Evolutionary conservation across 2,888 invertebrate genomes (phyloP), one percentile per base, ranked within the genome.

Genomic region (Pantelozetes paolii): DNA sequence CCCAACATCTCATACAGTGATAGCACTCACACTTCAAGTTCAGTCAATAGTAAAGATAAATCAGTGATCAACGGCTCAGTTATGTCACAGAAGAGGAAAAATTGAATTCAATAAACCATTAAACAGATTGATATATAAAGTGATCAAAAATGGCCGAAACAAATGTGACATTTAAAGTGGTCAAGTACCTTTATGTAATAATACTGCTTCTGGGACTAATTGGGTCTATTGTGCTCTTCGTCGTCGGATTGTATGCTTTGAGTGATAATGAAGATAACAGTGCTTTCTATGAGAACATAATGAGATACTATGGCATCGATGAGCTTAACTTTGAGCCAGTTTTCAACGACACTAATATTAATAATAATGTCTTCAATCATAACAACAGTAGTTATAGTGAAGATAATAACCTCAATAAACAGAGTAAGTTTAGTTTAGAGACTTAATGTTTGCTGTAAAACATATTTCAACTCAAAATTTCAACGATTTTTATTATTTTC

Each of bases 291-390:
- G 64, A 64, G 18, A 64, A 64, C 11, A 36, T 64, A 18, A 64
- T 64, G 64, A 64, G 36, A 20, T 64, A 64, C 32, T 64, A 64
- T 18, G 64, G 64, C 36, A 64, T 64, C 36, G 64, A 64, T 64
- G 64, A 64, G 36, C 36, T 64, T 28, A 64, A 64, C n/a, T 64
- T 64, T 64, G 64, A 64, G 30, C 64, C 64, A 9, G 36, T 32
- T 11, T 64, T 64, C 20, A 64, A 64, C 26, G 64, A 64, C 1
- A 36, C 64, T 30, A 59, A 59, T 59, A 1, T 26, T 9, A 3
- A 6, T 15, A 28, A 59, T 59, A 59, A 28, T 28, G 11, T 26
- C n/a, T n/a, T n/a, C n/a, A n/a, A n/a, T n/a, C n/a, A n/a, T n/a
- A n/a, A n/a, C 26, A 59, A 13, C 59, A 15, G 13, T 59, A 20